Base-by-base conservation (phyloP, 2,113 vertebrate species). In the Takifugu bimaculatus region DNA sequence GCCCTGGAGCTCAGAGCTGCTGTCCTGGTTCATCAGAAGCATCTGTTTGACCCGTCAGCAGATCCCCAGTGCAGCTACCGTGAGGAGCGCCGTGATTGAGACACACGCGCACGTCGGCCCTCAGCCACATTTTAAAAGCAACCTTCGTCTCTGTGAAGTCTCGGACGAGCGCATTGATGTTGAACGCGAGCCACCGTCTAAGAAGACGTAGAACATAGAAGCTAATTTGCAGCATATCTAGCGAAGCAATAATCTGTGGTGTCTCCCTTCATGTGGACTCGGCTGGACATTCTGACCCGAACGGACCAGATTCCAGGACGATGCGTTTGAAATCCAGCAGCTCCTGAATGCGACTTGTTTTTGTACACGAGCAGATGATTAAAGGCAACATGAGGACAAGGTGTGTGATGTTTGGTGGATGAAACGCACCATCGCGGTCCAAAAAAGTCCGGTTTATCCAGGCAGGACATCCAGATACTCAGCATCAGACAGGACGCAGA, bases 191-290 rank as follows among this genome's bases (percentile, higher is more conserved):
- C 85, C 69, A 79, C 76, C 75, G 70, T 86, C 80, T 78, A 82
- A 78, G 75, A 77, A 80, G 63, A 80, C 32, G 57, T 83, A 70
- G 72, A 76, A 67, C 68, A 69, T 85, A 57, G 79, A 81, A 86
- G 81, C 78, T 83, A 66, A 77, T 80, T 80, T 74, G 70, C 85
- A 83, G 83, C 83, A 85, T 90, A 89, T 91, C 84, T 87, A 90
- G 87, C 90, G 84, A 84, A 91, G 90, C 90, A 92, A 91, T 91
- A 91, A 91, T 88, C 86, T 90, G 84, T 90, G 82, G 85, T 84
- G 67, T 87, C 63, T 88, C 81, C 81, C 86, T 89, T 89, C 90
- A 87, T 86, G 88, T 81, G 81, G 80, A 81, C 75, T 54, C 71
- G 74, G 82, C 86, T 82, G 87, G 87, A 20, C 20, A 20, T 20